A percentile compares a stretch with the other conserved stretches of the same genome.
Conservation (phyloP, 2,888 invertebrate species). For the Microplitis manilae region DNA sequence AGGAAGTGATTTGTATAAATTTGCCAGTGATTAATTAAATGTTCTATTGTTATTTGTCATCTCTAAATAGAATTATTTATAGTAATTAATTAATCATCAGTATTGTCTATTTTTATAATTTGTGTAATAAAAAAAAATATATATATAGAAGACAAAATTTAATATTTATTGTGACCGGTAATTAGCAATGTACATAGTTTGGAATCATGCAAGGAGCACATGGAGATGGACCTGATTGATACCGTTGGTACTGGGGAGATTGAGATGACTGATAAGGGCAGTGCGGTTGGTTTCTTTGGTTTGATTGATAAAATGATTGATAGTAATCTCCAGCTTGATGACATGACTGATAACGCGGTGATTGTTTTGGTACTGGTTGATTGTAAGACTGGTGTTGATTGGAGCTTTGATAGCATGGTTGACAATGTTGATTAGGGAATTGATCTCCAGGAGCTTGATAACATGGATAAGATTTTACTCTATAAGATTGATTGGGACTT, state of each 20-base stretch:
- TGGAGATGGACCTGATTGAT: not conserved
- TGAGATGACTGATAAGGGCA: not conserved
- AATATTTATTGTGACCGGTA: not conserved
- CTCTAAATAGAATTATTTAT: too few species aligned
- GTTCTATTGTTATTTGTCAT: not conserved
- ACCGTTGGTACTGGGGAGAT: not conserved
- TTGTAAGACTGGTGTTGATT: not conserved
- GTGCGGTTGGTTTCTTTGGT: not conserved
- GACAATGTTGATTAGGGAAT: not conserved
- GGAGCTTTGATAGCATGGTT: not conserved
- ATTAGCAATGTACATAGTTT: conserved; percentile 8
- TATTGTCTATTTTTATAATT: not conserved
- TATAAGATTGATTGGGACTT: not conserved
- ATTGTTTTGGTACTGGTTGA: not conserved
- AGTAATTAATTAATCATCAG: too few species aligned
- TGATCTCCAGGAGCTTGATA: not conserved
- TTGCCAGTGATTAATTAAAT: conserved; percentile 70
- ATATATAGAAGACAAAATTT: not conserved
- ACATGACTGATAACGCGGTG: not conserved
- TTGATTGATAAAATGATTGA: not conserved
- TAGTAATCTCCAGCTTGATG: not conserved
- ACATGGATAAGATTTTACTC: not conserved
- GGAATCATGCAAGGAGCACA: conserved; percentile 3
- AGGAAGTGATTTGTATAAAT: conserved; percentile 82
- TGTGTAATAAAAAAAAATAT: not conserved